phyloP scores from a whole-genome alignment of 2,113 vertebrate species.

The Plectropomus leopardus region DNA sequence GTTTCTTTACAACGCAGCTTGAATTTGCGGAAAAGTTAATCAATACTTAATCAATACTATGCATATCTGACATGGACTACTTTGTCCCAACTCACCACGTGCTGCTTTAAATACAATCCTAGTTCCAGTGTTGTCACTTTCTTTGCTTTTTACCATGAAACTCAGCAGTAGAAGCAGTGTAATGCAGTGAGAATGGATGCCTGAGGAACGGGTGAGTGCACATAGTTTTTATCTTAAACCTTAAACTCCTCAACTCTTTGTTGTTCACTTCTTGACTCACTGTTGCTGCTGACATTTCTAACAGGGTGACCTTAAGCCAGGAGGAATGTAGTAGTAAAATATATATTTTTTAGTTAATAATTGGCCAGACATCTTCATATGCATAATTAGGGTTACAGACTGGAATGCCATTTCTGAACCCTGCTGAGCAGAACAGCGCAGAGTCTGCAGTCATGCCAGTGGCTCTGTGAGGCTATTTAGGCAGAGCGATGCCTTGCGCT shows the following conservation, averaged over 20 bases:
- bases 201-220: neutral
- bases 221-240: neutral
- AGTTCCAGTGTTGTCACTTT: neutral
- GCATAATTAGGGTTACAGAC: conserved; percentile 34
- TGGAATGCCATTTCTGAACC: conserved; percentile 2
- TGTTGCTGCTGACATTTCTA: conserved; percentile 2
- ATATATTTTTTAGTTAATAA: conserved; percentile 4
- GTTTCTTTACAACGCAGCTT: conserved; percentile 3
- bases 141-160: neutral
- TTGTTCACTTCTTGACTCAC: neutral
- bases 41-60: neutral
- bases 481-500: neutral
- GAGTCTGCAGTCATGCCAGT: neutral
- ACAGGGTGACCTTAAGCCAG: conserved; percentile 17
- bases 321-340: neutral
- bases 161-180: neutral
- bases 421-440: conserved; percentile 2
- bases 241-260: neutral
- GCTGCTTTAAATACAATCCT: neutral
- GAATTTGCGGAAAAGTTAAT: neutral
- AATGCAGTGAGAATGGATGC: neutral
- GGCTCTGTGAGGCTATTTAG: neutral
- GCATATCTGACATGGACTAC: neutral
- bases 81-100: neutral
- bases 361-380: conserved; percentile 19